phyloP scores from a whole-genome alignment of 2,113 vertebrate genomes.

The Phylloscopus whistleri region DNA sequence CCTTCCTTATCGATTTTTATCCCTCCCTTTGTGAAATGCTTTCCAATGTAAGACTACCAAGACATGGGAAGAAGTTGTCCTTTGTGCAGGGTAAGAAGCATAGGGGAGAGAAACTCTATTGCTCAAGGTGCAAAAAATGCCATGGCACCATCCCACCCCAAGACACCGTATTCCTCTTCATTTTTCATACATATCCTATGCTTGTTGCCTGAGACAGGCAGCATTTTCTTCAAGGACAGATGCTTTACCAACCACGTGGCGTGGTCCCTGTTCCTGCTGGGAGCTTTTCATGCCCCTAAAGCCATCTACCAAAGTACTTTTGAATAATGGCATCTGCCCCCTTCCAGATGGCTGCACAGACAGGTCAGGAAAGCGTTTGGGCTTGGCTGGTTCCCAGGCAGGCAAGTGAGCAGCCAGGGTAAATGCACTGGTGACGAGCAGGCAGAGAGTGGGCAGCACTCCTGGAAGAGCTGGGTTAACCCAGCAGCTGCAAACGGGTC shows the following conservation, averaged over 20 bases:
- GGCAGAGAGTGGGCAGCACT: not conserved
- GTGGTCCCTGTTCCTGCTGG: not conserved
- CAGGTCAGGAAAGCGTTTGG: not conserved
- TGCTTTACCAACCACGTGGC: not conserved
- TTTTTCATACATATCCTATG: not conserved
- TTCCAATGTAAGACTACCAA: not conserved
- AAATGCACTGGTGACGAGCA: not conserved
- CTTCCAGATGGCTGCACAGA: constrained; percentile 13
- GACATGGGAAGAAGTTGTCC: not conserved
- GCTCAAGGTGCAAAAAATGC: not conserved
- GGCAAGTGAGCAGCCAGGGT: not conserved
- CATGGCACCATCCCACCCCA: not conserved
- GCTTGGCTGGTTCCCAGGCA: not conserved
- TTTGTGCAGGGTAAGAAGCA: not conserved
- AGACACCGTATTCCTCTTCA: not conserved
- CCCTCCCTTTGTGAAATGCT: not conserved
- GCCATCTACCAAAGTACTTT: not conserved
- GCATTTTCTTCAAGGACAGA: constrained; percentile 2
- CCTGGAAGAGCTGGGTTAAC: not conserved
- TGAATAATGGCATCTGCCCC: not conserved
- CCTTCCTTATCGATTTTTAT: not conserved
- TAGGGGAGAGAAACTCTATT: not conserved
- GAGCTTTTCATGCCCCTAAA: not conserved
- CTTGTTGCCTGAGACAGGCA: not conserved
- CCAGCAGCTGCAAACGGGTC: not conserved